A percentile compares a stretch with the other conserved stretches of the same genome.
phyloP scores from a whole-genome alignment of 1,140 invertebrate genomes.

The Tetragonula clypearis region DNA sequence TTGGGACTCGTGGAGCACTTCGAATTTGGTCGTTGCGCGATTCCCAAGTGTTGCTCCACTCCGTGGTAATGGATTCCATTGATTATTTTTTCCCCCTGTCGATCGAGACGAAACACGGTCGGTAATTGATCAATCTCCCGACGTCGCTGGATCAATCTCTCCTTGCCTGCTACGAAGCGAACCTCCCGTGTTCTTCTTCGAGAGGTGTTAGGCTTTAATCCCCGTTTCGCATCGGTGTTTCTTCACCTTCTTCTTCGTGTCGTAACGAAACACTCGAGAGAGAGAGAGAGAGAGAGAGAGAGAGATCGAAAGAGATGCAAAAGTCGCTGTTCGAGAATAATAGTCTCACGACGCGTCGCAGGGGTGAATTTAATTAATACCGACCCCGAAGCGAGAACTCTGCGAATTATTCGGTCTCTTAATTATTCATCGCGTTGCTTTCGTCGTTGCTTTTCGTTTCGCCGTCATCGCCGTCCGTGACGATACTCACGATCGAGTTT shows the following conservation, averaged over 20 bases:
- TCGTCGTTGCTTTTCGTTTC: no score
- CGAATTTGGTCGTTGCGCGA: neutral
- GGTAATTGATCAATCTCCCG: slow-evolving; percentile 3
- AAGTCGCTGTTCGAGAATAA: neutral
- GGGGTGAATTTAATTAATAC: no score
- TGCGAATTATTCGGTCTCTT: no score
- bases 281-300: no score
- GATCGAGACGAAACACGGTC: neutral
- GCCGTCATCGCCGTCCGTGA: neutral
- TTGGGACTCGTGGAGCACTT: neutral
- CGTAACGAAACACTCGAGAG: neutral
- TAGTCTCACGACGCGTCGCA: no score
- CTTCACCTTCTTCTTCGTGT: neutral
- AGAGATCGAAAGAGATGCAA: neutral
- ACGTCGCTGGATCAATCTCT: neutral
- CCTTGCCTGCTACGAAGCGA: neutral
- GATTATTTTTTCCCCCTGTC: neutral
- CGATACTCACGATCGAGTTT: neutral
- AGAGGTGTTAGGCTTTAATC: neutral
- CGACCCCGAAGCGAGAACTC: no score
- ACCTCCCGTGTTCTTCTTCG: neutral
- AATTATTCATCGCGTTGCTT: neutral
- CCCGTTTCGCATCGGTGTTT: neutral
- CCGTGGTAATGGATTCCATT: neutral
- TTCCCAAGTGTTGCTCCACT: neutral